Evolutionary conservation across 2,113 vertebrate genomes (phyloP).

Genomic region (Edolisoma coerulescens): DNA sequence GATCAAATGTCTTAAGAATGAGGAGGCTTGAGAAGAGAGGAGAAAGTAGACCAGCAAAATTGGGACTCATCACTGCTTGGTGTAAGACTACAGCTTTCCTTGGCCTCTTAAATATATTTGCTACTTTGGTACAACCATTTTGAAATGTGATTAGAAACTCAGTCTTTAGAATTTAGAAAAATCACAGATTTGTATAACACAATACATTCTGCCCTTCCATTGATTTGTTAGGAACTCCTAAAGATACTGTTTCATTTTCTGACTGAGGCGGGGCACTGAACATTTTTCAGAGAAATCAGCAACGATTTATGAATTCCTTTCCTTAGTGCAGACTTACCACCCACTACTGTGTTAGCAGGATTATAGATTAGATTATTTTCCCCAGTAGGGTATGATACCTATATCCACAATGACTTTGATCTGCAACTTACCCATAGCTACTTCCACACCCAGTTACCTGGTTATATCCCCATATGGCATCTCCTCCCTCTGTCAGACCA

Average conservation of each 20-base stretch:
- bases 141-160: not conserved
- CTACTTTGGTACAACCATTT: not conserved
- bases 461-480: not conserved
- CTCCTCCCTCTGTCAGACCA: not conserved
- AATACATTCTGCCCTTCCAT: not conserved
- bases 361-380: not conserved
- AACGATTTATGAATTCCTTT: not conserved
- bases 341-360: accelerated
- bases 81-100: not conserved
- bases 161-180: not conserved
- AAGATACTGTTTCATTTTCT: not conserved
- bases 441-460: not conserved
- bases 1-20: not conserved
- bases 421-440: not conserved
- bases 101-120: not conserved
- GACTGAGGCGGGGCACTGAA: not conserved
- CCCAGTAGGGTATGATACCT: not conserved
- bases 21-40: not conserved
- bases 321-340: not conserved
- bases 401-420: not conserved
- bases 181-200: not conserved
- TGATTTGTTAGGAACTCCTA: not conserved
- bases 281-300: not conserved
- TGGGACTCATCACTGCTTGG: not conserved
- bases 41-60: not conserved